A percentile compares a stretch with the other conserved stretches of the same genome.
phyloP scores from a whole-genome alignment of 2,113 vertebrate species.

The Sceloporus undulatus region DNA sequence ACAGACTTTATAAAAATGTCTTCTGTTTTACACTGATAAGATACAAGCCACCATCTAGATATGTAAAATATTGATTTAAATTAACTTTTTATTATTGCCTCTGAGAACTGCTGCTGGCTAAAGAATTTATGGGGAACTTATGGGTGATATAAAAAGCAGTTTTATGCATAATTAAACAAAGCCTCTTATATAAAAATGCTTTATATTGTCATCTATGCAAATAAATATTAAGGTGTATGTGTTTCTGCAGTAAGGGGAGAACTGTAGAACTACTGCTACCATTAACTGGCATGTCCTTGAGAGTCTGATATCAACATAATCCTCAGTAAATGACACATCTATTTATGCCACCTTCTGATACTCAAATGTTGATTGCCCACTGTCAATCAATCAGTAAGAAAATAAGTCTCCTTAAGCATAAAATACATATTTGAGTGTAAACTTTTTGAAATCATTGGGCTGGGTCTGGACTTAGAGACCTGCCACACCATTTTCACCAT shows the following conservation, averaged over 20 bases:
- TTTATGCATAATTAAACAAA: conserved; percentile 1
- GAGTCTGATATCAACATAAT: background rate
- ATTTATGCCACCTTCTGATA: background rate
- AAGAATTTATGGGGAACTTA: conserved; percentile 11
- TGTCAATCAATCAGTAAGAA: conserved; percentile 1
- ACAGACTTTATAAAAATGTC: background rate
- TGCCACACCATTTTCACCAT: background rate
- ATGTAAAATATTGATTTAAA: background rate
- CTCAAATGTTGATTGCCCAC: background rate
- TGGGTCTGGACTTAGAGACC: background rate
- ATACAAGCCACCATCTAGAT: background rate
- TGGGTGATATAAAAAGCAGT: background rate
- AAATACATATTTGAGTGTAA: background rate
- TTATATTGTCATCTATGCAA: background rate
- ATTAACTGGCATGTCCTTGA: background rate
- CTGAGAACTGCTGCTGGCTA: fast-evolving
- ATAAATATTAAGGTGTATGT: background rate
- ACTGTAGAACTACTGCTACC: background rate
- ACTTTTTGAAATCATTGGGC: background rate
- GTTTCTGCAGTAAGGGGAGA: background rate
- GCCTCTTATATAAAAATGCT: background rate
- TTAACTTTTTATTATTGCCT: background rate
- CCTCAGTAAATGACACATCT: background rate
- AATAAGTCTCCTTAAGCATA: background rate
- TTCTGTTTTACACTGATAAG: background rate